phyloP scores from a whole-genome alignment of 2,113 vertebrate species.

The Ascaphus truei region DNA sequence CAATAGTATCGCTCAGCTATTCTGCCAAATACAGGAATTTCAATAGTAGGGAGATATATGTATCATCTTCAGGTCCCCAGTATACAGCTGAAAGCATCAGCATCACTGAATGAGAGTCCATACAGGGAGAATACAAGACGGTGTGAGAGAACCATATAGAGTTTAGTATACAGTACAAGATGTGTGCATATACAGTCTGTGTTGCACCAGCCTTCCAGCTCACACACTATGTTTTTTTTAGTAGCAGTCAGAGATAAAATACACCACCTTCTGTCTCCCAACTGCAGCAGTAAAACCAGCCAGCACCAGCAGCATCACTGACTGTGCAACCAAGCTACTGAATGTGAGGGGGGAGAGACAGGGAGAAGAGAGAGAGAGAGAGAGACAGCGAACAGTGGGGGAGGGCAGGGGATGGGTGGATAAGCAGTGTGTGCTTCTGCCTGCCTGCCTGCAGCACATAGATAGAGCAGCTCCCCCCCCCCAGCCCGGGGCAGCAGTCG shows the following conservation, averaged over 20 bases:
- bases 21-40: too few species aligned
- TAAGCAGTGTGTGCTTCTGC: background rate
- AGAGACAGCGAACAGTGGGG: background rate
- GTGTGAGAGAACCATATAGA: too few species aligned
- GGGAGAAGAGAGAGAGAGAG: background rate
- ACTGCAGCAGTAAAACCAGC: background rate
- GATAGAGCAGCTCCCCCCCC: background rate
- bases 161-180: too few species aligned
- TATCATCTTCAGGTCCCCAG: too few species aligned
- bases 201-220: too few species aligned
- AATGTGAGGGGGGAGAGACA: background rate
- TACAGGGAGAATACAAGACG: too few species aligned
- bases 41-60: too few species aligned
- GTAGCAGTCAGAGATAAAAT: background rate
- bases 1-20: too few species aligned
- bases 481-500: background rate
- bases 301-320: slow-evolving; percentile 6
- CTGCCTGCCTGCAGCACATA: background rate
- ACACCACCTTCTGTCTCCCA: background rate
- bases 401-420: slow-evolving; percentile 7
- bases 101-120: too few species aligned
- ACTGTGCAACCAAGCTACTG: background rate
- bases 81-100: too few species aligned
- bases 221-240: too few species aligned
- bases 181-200: too few species aligned